Conservation (phyloP, 92 coral and sea anemone species). For the Epizoanthus ramosus region DNA sequence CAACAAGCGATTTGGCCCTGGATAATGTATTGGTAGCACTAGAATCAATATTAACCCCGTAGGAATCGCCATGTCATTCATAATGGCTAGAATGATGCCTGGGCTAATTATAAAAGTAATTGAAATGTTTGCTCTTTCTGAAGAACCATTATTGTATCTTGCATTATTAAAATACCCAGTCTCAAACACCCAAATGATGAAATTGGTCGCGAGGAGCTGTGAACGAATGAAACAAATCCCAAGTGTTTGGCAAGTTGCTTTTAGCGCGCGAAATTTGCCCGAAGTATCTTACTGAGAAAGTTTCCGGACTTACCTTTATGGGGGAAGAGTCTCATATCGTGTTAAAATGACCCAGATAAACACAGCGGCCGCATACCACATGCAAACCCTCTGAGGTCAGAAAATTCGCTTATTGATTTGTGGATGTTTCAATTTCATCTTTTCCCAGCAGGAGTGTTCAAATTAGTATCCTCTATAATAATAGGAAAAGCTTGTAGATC, state of each 20-base stretch:
- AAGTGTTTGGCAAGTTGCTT: not conserved
- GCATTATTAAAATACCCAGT: conserved; percentile 52
- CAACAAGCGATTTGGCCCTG: conserved; percentile 56
- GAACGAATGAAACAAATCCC: not conserved
- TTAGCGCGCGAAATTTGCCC: conserved; percentile 16
- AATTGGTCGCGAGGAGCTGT: conserved; percentile 17
- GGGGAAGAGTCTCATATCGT: not conserved
- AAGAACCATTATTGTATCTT: conserved; percentile 64
- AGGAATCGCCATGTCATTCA: conserved; percentile 78
- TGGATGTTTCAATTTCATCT: conserved; percentile 44
- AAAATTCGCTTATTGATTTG: conserved; percentile 34
- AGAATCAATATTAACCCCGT: conserved; percentile 76
- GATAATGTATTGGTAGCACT: conserved; percentile 52
- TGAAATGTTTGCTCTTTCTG: conserved; percentile 76
- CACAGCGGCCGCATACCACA: not conserved
- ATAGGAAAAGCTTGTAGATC: conserved; percentile 29
- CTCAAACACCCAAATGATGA: conserved; percentile 16
- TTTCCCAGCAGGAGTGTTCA: conserved; percentile 42
- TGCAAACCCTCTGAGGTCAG: conserved; percentile 35
- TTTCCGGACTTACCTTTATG: not conserved
- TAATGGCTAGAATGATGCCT: conserved; percentile 70
- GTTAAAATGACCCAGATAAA: not conserved
- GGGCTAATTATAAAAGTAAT: conserved; percentile 84
- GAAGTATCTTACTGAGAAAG: no score
- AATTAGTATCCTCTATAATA: conserved; percentile 31